phyloP scores from a whole-genome alignment of 30 jellyfish, hydroid and myxozoan genomes.

The Haliclystus octoradiatus region DNA sequence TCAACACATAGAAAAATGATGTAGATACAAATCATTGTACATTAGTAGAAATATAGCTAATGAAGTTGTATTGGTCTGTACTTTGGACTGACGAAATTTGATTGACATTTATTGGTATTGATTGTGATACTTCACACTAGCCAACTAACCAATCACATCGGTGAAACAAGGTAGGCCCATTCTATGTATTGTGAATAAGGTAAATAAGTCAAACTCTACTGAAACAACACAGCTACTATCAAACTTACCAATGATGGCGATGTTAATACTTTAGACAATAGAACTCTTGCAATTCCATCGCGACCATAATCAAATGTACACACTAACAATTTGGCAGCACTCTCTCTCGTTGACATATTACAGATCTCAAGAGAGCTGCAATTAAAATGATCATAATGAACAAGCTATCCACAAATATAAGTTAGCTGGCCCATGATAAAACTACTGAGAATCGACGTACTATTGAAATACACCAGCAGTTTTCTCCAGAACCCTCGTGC shows the following conservation, averaged over 20 bases:
- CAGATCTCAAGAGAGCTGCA: constrained; percentile 70
- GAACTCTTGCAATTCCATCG: constrained; percentile 82
- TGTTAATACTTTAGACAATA: constrained; percentile 66
- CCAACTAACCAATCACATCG: too few relatives aligned
- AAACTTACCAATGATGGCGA: constrained; percentile 55
- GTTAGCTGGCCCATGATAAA: neutral
- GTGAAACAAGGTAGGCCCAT: too few relatives aligned
- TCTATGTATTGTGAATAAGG: too few relatives aligned
- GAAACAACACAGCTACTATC: too few relatives aligned
- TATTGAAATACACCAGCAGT: constrained; percentile 74
- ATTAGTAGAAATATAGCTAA: too few relatives aligned
- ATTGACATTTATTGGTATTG: too few relatives aligned
- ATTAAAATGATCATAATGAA: neutral
- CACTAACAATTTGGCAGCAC: constrained; percentile 53
- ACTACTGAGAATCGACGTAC: constrained; percentile 24
- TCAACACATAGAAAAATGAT: too few relatives aligned
- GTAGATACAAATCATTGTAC: too few relatives aligned
- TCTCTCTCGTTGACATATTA: constrained; percentile 66
- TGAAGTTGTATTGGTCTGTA: too few relatives aligned
- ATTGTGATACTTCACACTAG: too few relatives aligned
- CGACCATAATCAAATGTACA: constrained; percentile 79
- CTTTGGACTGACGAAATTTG: too few relatives aligned
- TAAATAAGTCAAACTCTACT: too few relatives aligned
- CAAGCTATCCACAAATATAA: neutral
- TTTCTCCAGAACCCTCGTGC: constrained; percentile 63